Base-by-base conservation (phyloP, 1,140 invertebrate species). In the Bilobella aurantiaca region DNA sequence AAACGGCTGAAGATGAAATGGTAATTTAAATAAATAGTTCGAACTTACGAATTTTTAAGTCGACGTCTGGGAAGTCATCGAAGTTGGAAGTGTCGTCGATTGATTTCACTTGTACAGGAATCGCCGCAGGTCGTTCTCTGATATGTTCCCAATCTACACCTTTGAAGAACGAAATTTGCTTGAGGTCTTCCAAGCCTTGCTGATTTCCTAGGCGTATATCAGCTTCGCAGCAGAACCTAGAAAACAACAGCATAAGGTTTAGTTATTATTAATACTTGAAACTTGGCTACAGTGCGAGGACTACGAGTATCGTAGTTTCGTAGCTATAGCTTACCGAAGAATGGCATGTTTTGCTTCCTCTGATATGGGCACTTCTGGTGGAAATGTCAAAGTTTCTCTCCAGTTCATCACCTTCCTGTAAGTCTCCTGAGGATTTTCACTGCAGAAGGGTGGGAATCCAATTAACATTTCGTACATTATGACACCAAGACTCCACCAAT, bases 391-490 rank as follows among this genome's bases (percentile, higher is more conserved):
- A 1, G 96, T 98, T 75, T 99, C 94, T 68, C 92, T 82, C 96
- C 96, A 99, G 76, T 96, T 97, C 91, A 99, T 98, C 58, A 99
- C 95, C 83, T 99, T 99, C 61, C 91, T 85, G 80, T 99, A 99
- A 21, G 96, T 99, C 80, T 99, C 97, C 79, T 98, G 94, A 16
- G 97, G 95, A 76, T 96, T 98, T 79, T 99, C 96, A 34, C 94
- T 97, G 78, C 96, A 99, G 79, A 99, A 99, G 42, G 96, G 96
- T 68, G 97, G 97, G 80, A 98, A 99, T 49, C 96, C 96, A 80
- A 99, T 99, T 63, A 99, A 82, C 97, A 99, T 99, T 83, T 99
- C 97, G 79, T 98, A 99, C 96, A 99, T 99, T 72, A 99, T 99
- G 56, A 99, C 96, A 53, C 97, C 97, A 53, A 99, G 81, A 61